Conservation (phyloP, 2,888 invertebrate species). For the Eremobia ochroleuca region DNA sequence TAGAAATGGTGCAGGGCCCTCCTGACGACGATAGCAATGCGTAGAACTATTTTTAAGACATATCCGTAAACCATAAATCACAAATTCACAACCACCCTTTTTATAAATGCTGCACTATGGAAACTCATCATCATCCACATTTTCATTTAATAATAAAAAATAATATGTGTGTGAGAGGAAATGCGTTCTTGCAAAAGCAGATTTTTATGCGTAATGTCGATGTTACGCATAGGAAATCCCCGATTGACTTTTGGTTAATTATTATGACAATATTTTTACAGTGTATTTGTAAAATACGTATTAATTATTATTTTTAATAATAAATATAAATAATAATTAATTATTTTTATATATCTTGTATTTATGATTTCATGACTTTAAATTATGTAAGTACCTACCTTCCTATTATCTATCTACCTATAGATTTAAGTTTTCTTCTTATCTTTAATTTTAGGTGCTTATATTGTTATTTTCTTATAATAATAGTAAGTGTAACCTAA, state of each 20-base stretch:
- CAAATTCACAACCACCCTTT: slow-evolving; percentile 13
- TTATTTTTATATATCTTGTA: slow-evolving; percentile 18
- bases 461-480: slow-evolving; percentile 85
- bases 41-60: slow-evolving; percentile 54
- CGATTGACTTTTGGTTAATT: slow-evolving; percentile 39
- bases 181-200: slow-evolving; percentile 54
- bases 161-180: slow-evolving; percentile 34
- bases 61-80: slow-evolving; percentile 16
- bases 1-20: slow-evolving; percentile 75
- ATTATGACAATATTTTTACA: slow-evolving; percentile 19
- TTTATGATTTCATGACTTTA: background rate
- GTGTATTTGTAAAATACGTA: background rate
- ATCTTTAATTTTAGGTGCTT: slow-evolving; percentile 69
- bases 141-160: slow-evolving; percentile 22
- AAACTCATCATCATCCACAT: slow-evolving; percentile 34
- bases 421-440: slow-evolving; percentile 40
- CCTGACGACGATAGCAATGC: slow-evolving; percentile 80
- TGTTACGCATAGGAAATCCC: slow-evolving; percentile 80
- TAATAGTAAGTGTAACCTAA: slow-evolving; percentile 84
- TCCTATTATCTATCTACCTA: too few relatives aligned
- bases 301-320: slow-evolving; percentile 17
- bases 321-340: too few relatives aligned
- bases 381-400: background rate
- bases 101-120: slow-evolving; percentile 16
- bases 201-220: slow-evolving; percentile 81